Base-by-base conservation (phyloP, 2,113 vertebrate species). In the Solenodon paradoxus region DNA sequence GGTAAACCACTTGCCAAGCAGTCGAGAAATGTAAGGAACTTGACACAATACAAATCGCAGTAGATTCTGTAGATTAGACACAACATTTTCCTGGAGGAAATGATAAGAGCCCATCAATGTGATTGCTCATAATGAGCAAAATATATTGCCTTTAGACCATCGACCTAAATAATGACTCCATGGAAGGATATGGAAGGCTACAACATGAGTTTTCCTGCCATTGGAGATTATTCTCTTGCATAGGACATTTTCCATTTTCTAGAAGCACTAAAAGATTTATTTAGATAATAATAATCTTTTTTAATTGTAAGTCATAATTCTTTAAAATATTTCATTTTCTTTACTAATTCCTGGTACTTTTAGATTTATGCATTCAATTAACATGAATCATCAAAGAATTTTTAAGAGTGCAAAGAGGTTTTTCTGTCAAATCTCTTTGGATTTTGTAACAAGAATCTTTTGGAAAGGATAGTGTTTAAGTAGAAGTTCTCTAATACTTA, bases 291-390 rank as follows among this genome's bases (percentile, higher is more conserved):
- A 92, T 71, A 72, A 90, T 88, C n/a, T 78, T 95, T 93, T 94
- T 1, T 82, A 96, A 89, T 75, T 81, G 28, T 5, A 95, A 93
- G 64, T 63, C 89, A 91, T 92, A 9, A 32, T 75, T 94, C 55
- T 91, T 82, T 45, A 78, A 92, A 88, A 83, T 71, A 86, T 69
- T 66, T 79, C 45, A 95, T 90, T 92, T 83, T 42, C 6, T 86
- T 86, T 71, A 89, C 53, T 53, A 66, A 71, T 89, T 35, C 30
- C 26, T 47, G 19, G 15, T 93, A 78, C 45, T 88, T 94, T 96
- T 72, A 88, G 53, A 97, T 96, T 97, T 96, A 97, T 95, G 74
- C 53, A 89, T 94, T 96, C 88, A 92, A 94, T 96, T 97, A 94
- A 82, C 45, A 61, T 79, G 64, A 86, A 87, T 71, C 81, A 90